Evolutionary conservation across 2,888 invertebrate genomes (phyloP).

Genomic region (Pecten maximus): DNA sequence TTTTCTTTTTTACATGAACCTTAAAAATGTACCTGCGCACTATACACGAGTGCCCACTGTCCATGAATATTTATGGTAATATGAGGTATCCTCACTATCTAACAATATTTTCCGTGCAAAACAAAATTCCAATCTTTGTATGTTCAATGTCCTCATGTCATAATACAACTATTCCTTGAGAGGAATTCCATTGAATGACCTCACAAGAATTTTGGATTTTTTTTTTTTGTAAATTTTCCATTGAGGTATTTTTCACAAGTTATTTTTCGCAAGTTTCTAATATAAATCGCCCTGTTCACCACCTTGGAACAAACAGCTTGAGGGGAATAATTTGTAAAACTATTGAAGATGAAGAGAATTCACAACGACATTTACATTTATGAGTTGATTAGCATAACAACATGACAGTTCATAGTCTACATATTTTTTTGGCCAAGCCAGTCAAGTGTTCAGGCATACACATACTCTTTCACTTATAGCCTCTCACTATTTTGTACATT

Average conservation of each 20-base stretch:
- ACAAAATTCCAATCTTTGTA: too few species aligned
- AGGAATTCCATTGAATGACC: not conserved
- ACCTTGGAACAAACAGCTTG: not conserved
- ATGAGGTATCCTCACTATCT: too few species aligned
- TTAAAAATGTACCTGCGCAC: too few species aligned
- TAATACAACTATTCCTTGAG: not conserved
- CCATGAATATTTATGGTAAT: too few species aligned
- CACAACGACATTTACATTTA: conserved; percentile 5
- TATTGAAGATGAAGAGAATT: not conserved
- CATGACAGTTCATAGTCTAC: not conserved
- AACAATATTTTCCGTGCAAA: too few species aligned
- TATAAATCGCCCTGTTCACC: not conserved
- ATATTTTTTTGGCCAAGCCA: not conserved
- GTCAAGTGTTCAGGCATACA: not conserved
- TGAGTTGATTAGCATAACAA: conserved; percentile 4
- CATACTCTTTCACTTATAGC: not conserved
- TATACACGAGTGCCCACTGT: too few species aligned
- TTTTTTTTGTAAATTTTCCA: not conserved
- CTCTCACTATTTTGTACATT: not conserved
- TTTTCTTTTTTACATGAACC: too few species aligned
- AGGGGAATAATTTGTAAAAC: conserved; percentile 3
- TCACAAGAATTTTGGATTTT: not conserved
- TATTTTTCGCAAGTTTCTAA: not conserved
- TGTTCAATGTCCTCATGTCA: not conserved
- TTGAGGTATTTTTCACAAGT: not conserved